Conservation (phyloP, 1,140 invertebrate genomes). For the Homarus americanus region DNA sequence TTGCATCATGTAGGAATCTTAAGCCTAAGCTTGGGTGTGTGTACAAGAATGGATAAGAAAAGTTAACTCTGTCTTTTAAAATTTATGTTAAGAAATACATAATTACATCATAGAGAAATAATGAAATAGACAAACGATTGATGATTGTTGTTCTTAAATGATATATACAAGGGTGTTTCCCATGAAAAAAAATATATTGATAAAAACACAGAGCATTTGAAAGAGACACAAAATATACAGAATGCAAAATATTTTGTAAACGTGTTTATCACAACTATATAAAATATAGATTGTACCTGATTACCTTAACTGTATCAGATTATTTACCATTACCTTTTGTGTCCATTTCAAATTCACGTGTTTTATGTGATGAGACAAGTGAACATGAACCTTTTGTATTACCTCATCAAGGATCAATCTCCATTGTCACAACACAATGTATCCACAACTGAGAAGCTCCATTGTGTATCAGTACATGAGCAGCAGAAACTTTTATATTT, state of each 20-base stretch:
- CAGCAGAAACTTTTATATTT: slow-evolving; percentile 69
- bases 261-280: slow-evolving; percentile 41
- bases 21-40: too few relatives aligned
- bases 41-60: background rate
- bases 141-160: slow-evolving; percentile 72
- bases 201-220: slow-evolving; percentile 51
- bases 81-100: slow-evolving; percentile 73
- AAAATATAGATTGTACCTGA: slow-evolving; percentile 62
- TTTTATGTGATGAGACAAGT: slow-evolving; percentile 27
- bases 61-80: slow-evolving; percentile 50
- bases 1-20: too few relatives aligned
- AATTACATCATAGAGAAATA: slow-evolving; percentile 73
- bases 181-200: slow-evolving; percentile 63
- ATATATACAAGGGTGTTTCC: slow-evolving; percentile 72
- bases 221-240: slow-evolving; percentile 57
- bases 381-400: background rate
- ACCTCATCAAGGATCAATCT: background rate
- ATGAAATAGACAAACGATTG: slow-evolving; percentile 70
- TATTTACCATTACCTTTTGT: slow-evolving; percentile 48
- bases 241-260: slow-evolving; percentile 28
- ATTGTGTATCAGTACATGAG: slow-evolving; percentile 69
- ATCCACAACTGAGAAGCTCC: slow-evolving; percentile 68
- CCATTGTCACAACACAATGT: slow-evolving; percentile 3
- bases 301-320: slow-evolving; percentile 36
- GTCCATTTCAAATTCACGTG: slow-evolving; percentile 61